Percentiles rank a stretch among this genome's conserved stretches.
These are phyloP conservation scores for Ramazzottius varieornatus DNA, from an alignment of 2,888 invertebrate genomes.

Conservation along the genomic window DNA sequence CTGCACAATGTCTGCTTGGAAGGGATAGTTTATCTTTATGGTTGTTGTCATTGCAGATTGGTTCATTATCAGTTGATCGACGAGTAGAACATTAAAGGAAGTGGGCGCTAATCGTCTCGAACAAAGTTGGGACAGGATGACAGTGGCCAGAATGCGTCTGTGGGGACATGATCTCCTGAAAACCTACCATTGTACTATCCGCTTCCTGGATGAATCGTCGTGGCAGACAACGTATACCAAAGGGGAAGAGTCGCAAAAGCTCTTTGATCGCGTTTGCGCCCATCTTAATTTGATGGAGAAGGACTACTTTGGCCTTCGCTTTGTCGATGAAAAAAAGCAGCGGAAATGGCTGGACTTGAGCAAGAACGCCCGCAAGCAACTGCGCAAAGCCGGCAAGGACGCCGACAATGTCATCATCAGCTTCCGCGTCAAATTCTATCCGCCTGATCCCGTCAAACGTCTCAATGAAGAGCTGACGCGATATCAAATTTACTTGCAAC, in stretches of 20 bases:
- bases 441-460: background rate
- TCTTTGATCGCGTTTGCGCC: slow-evolving; percentile 66
- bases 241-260: slow-evolving; percentile 34
- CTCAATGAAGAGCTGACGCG: slow-evolving; percentile 2
- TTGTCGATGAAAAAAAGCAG: slow-evolving; percentile 62
- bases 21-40: too few relatives aligned
- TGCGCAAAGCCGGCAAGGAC: background rate
- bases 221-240: slow-evolving; percentile 3
- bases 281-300: slow-evolving; percentile 67
- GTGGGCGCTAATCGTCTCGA: too few relatives aligned
- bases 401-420: background rate
- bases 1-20: too few relatives aligned
- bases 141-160: background rate
- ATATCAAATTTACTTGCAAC: background rate
- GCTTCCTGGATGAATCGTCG: slow-evolving; percentile 46
- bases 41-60: too few relatives aligned
- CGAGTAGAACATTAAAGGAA: too few relatives aligned
- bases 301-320: slow-evolving; percentile 75
- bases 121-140: too few relatives aligned
- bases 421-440: slow-evolving; percentile 1
- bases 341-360: slow-evolving; percentile 21
- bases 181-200: slow-evolving; percentile 59
- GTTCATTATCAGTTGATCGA: too few relatives aligned
- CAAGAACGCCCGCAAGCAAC: slow-evolving; percentile 3
- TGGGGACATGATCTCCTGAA: background rate